These are phyloP conservation scores for Pollachius pollachius DNA, from an alignment of 2,113 vertebrate species.

Conservation along the genomic window DNA sequence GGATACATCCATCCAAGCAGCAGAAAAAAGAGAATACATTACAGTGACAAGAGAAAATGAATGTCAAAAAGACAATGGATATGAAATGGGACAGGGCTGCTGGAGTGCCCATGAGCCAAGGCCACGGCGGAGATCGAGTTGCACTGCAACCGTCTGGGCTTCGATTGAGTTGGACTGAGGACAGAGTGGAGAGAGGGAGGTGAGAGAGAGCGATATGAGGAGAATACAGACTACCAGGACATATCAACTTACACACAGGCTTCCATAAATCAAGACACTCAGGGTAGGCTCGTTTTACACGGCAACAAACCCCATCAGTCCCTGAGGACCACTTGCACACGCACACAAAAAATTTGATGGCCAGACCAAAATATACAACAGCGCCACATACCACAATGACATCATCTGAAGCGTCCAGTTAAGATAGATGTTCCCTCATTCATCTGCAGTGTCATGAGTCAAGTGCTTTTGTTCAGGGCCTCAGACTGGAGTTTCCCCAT, in stretches of 20 bases:
- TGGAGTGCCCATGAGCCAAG: too few relatives aligned
- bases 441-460: neutral
- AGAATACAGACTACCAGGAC: constrained; percentile 16
- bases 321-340: constrained; percentile 26
- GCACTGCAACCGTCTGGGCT: too few relatives aligned
- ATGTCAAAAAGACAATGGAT: too few relatives aligned
- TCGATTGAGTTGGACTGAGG: constrained; percentile 14
- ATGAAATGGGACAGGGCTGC: too few relatives aligned
- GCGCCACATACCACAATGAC: constrained; percentile 33
- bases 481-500: neutral
- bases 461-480: neutral
- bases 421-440: neutral
- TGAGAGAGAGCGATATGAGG: neutral
- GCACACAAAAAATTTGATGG: constrained; percentile 24
- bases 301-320: neutral
- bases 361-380: constrained; percentile 22
- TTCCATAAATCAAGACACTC: constrained; percentile 48
- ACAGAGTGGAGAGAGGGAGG: neutral
- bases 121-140: too few relatives aligned
- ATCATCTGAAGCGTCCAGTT: constrained; percentile 32
- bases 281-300: constrained; percentile 21
- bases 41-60: too few relatives aligned
- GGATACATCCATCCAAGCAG: too few relatives aligned
- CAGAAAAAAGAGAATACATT: too few relatives aligned
- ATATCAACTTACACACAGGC: constrained; percentile 41